Evolutionary conservation across 2,888 invertebrate species (phyloP).

Genomic region (Agriotes lineatus): DNA sequence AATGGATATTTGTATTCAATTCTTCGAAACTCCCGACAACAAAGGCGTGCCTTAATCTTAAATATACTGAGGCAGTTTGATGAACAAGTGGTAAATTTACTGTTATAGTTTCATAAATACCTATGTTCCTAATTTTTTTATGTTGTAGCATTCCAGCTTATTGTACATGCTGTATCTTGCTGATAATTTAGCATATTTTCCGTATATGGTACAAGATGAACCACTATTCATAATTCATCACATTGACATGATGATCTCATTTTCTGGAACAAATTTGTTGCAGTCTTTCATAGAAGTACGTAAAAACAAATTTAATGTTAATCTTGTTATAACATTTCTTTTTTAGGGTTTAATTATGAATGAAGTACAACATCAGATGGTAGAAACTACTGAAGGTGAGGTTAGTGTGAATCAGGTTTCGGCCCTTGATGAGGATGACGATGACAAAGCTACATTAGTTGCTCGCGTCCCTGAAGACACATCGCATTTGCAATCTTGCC

Average conservation of each 20-base stretch:
- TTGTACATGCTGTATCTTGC: conserved; percentile 93
- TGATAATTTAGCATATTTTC: conserved; percentile 96
- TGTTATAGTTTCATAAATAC: conserved; percentile 56
- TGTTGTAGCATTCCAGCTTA: conserved; percentile 79
- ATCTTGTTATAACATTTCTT: not conserved
- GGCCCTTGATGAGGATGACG: conserved; percentile 78
- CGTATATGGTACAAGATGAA: conserved; percentile 94
- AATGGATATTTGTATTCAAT: conserved; percentile 93
- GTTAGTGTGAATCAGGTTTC: not conserved
- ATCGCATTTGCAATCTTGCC: conserved; percentile 81
- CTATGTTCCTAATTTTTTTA: conserved; percentile 52
- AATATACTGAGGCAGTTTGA: conserved; percentile 93
- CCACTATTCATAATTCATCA: conserved; percentile 95
- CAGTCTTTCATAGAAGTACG: conserved; percentile 88
- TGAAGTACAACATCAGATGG: not conserved
- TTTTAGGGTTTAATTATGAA: conserved; percentile 52
- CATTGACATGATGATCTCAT: conserved; percentile 93
- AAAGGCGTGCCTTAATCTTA: conserved; percentile 86
- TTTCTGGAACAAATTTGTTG: conserved; percentile 91
- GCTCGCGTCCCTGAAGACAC: conserved; percentile 82
- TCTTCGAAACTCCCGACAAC: conserved; percentile 86
- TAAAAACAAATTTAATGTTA: no score
- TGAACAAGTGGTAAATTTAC: conserved; percentile 81
- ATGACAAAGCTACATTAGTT: conserved; percentile 80
- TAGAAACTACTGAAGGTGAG: not conserved